Evolutionary conservation across 2,113 vertebrate species (phyloP).

Genomic region (Atractosteus spatula): DNA sequence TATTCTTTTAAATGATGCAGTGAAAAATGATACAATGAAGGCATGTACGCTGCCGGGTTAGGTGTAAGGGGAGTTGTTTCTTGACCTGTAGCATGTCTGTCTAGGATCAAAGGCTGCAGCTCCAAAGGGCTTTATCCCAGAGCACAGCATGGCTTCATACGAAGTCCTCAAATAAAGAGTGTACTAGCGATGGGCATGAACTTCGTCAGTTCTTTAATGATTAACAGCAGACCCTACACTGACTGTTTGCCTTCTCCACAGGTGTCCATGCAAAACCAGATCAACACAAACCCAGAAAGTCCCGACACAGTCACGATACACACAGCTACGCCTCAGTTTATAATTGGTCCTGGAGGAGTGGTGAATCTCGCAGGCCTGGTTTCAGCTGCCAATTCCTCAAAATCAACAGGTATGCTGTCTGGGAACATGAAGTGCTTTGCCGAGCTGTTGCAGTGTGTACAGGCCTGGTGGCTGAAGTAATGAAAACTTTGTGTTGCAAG

Average conservation of each 20-base stretch:
- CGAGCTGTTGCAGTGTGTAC: not conserved
- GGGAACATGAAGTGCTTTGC: not conserved
- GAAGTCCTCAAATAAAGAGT: too few species aligned
- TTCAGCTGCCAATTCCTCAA: slow-evolving; percentile 60
- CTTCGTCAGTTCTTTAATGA: too few species aligned
- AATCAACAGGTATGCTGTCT: slow-evolving; percentile 50
- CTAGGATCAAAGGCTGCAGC: too few species aligned
- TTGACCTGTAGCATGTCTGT: too few species aligned
- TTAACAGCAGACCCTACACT: too few species aligned
- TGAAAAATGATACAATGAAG: too few species aligned
- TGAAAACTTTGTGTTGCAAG: not conserved
- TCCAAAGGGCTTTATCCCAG: too few species aligned
- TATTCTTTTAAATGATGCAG: too few species aligned
- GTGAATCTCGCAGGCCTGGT: slow-evolving; percentile 81
- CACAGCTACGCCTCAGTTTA: slow-evolving; percentile 78
- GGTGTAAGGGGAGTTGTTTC: too few species aligned
- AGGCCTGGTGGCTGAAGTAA: not conserved
- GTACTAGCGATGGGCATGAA: too few species aligned
- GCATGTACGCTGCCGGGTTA: too few species aligned
- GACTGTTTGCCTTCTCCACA: slow-evolving; percentile 43
- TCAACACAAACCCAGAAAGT: slow-evolving; percentile 83
- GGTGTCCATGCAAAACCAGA: slow-evolving; percentile 90
- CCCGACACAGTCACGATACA: slow-evolving; percentile 84
- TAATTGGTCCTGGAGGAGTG: slow-evolving; percentile 83
- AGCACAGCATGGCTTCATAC: too few species aligned